Percentiles rank a stretch among this genome's conserved stretches.
Evolutionary conservation across 2,797 vertebrate genomes (phyloP).

Genomic region (Linurgus olivaceus): DNA sequence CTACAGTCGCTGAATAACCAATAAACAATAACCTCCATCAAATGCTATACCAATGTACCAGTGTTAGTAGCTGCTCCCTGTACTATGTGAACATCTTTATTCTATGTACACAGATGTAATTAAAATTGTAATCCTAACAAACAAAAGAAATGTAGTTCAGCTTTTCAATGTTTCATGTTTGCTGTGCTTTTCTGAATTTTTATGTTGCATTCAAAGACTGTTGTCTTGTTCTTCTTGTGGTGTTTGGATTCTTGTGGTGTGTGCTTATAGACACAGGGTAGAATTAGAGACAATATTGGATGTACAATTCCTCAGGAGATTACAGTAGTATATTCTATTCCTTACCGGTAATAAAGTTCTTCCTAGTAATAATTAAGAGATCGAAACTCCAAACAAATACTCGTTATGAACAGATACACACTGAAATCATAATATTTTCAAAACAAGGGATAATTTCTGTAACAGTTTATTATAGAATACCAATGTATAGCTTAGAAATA

Average conservation of each 20-base stretch:
- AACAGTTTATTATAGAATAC: slow-evolving; percentile 95
- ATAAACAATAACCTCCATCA: slow-evolving; percentile 87
- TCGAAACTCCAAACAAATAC: slow-evolving; percentile 85
- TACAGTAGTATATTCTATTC: slow-evolving; percentile 85
- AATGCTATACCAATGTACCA: slow-evolving; percentile 91
- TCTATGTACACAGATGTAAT: slow-evolving; percentile 99
- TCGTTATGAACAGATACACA: slow-evolving; percentile 88
- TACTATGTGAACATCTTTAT: slow-evolving; percentile 95
- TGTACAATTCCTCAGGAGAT: slow-evolving; percentile 90
- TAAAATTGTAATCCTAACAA: slow-evolving; percentile 98
- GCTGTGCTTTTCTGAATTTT: slow-evolving; percentile 87
- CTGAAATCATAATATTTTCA: slow-evolving; percentile 91
- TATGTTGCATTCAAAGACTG: slow-evolving; percentile 84
- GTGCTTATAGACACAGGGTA: slow-evolving; percentile 95
- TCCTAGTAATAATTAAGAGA: slow-evolving; percentile 88
- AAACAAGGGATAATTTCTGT: slow-evolving; percentile 94
- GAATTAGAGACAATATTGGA: slow-evolving; percentile 94
- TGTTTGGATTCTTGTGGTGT: slow-evolving; percentile 92
- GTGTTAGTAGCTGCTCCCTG: slow-evolving; percentile 93
- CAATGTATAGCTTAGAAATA: slow-evolving; percentile 97
- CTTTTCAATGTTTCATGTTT: slow-evolving; percentile 94
- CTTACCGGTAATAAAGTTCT: slow-evolving; percentile 87
- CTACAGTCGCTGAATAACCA: slow-evolving; percentile 85
- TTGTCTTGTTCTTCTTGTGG: slow-evolving; percentile 89
- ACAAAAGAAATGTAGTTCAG: slow-evolving; percentile 91